phyloP scores from a whole-genome alignment of 2,888 invertebrate genomes.

The Andrena dorsata region DNA sequence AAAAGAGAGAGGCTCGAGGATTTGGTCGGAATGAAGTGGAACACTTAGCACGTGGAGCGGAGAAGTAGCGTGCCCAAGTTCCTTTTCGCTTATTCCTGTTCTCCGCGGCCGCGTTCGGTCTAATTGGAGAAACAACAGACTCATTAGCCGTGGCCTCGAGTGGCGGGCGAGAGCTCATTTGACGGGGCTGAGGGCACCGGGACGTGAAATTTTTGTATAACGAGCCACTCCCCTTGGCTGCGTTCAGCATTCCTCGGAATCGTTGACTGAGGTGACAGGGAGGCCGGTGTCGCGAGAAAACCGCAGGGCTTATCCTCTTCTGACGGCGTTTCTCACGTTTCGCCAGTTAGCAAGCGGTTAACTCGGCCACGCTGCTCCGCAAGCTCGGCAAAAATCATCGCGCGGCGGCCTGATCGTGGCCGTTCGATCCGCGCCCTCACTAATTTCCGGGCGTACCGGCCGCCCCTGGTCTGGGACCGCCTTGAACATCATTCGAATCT shows the following conservation, averaged over 20 bases:
- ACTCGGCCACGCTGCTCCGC: neutral
- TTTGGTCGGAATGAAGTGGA: conserved; percentile 59
- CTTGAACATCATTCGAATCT: too few relatives aligned
- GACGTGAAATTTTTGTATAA: conserved; percentile 78
- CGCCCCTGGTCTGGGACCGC: too few relatives aligned
- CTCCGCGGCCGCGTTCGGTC: conserved; percentile 65
- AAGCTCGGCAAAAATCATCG: neutral
- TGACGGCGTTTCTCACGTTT: conserved; percentile 13
- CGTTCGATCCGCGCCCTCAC: too few relatives aligned
- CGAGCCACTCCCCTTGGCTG: conserved; percentile 73
- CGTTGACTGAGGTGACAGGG: conserved; percentile 26
- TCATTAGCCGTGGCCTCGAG: conserved; percentile 75
- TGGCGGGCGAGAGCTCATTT: conserved; percentile 72
- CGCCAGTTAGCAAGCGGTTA: neutral
- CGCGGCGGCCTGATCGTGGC: too few relatives aligned
- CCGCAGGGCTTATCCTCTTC: conserved; percentile 10
- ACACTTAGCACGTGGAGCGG: conserved; percentile 61
- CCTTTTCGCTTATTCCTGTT: conserved; percentile 50
- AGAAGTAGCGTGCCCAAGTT: conserved; percentile 53
- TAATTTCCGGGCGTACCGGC: too few relatives aligned
- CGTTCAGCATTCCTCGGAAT: conserved; percentile 41
- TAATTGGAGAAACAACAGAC: conserved; percentile 80
- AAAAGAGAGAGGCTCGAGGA: conserved; percentile 43
- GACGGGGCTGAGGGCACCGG: conserved; percentile 68
- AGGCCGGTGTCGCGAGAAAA: conserved; percentile 18